Conservation (phyloP, 1,140 invertebrate genomes). For the Hyphantria cunea region DNA sequence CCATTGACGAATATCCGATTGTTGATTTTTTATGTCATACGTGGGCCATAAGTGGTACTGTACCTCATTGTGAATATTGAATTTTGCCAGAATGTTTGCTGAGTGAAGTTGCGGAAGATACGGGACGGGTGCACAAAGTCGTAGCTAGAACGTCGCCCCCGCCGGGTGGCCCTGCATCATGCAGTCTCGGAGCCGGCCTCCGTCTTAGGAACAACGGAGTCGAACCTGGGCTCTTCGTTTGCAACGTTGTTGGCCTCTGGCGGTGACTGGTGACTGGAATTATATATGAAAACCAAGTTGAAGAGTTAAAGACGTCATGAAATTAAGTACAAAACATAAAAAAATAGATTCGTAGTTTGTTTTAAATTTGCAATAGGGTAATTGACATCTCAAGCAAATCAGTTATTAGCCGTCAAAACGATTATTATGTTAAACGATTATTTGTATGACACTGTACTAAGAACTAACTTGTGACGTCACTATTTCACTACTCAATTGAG, state of each 20-base stretch:
- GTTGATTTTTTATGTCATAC: too few relatives aligned
- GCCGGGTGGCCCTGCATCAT: conserved; percentile 46
- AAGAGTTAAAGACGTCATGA: background rate
- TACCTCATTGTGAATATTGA: background rate
- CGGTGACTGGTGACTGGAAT: conserved; percentile 1
- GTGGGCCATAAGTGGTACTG: too few relatives aligned
- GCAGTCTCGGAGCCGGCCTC: conserved; percentile 44
- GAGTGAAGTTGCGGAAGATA: background rate
- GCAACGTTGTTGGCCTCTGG: conserved; percentile 1
- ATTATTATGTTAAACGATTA: too few relatives aligned
- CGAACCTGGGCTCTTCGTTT: conserved; percentile 7
- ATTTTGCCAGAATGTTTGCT: background rate
- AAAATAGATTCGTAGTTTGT: too few relatives aligned
- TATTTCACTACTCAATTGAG: too few relatives aligned
- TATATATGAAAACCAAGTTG: background rate
- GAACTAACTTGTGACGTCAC: too few relatives aligned
- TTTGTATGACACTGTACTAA: too few relatives aligned
- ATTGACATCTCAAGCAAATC: too few relatives aligned
- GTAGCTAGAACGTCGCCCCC: conserved; percentile 33
- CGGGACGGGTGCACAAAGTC: background rate
- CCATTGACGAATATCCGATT: too few relatives aligned
- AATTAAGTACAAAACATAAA: too few relatives aligned
- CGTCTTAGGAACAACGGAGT: conserved; percentile 38
- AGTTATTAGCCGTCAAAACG: too few relatives aligned
- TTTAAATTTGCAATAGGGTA: too few relatives aligned